These are phyloP conservation scores for Nysson spinosus DNA, from an alignment of 2,888 invertebrate genomes.

Conservation along the genomic window DNA sequence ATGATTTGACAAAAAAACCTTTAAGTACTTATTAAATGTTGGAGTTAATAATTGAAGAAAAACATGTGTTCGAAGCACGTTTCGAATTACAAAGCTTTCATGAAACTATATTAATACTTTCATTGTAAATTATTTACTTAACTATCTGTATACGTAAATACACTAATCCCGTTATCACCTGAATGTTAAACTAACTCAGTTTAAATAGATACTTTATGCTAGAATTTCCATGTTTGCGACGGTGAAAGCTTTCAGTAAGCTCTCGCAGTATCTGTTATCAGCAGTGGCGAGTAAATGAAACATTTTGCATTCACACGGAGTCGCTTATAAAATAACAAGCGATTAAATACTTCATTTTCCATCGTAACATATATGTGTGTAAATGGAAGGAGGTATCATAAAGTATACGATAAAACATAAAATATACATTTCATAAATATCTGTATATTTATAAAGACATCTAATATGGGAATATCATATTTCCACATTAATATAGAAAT, in stretches of 20 bases:
- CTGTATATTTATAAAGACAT: too few species aligned
- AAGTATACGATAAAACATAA: not conserved
- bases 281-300: not conserved
- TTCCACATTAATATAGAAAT: too few species aligned
- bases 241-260: slow-evolving; percentile 28
- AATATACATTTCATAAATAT: too few species aligned
- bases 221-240: not conserved
- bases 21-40: too few species aligned
- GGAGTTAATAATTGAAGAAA: too few species aligned
- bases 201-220: not conserved
- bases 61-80: too few species aligned
- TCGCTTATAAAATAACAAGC: slow-evolving; percentile 23
- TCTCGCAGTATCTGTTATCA: slow-evolving; percentile 19
- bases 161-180: slow-evolving; percentile 17
- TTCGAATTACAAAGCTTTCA: too few species aligned
- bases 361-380: not conserved
- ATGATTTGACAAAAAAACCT: too few species aligned
- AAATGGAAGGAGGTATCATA: not conserved
- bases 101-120: too few species aligned
- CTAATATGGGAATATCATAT: too few species aligned
- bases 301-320: slow-evolving; percentile 14
- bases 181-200: slow-evolving; percentile 16
- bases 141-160: not conserved
- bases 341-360: slow-evolving; percentile 27
- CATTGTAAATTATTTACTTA: slow-evolving; percentile 4